phyloP scores from a whole-genome alignment of 2,113 vertebrate species.

The Xiphorhynchus elegans region DNA sequence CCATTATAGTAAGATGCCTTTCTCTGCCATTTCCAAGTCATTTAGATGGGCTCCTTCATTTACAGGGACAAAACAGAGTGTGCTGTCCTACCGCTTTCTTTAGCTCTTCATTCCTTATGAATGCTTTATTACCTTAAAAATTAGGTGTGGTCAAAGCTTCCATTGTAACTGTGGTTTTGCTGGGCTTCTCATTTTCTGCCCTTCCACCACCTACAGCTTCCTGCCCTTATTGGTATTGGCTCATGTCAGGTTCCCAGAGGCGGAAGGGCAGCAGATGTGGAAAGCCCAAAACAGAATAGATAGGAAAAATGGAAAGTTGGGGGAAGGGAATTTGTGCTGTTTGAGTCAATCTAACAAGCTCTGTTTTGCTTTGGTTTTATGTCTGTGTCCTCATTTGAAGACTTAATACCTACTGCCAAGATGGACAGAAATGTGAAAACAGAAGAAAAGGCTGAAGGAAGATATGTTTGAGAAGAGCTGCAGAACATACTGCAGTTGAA shows the following conservation, averaged over 20 bases:
- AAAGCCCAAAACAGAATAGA: background rate
- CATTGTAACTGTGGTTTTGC: background rate
- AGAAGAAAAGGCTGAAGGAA: background rate
- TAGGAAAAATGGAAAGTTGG: background rate
- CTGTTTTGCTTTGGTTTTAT: conserved; percentile 10
- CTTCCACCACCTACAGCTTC: background rate
- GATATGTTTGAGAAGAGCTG: background rate
- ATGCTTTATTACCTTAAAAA: background rate
- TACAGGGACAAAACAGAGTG: background rate
- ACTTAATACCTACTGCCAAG: background rate
- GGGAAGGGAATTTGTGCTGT: background rate
- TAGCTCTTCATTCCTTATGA: background rate
- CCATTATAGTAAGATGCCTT: background rate
- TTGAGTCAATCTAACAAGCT: background rate
- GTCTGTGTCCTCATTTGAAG: background rate
- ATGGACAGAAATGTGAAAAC: background rate
- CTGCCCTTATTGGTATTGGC: background rate
- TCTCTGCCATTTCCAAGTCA: background rate
- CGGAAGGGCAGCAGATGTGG: background rate
- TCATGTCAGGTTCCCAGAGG: background rate
- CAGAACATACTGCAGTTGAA: background rate
- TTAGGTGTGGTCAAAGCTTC: background rate
- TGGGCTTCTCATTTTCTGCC: background rate
- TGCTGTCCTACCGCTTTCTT: background rate
- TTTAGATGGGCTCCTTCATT: background rate